These are phyloP conservation scores for Crambe crambe DNA, from an alignment of 37 sponge, comb jelly and placozoan genomes.

Conservation along the genomic window DNA sequence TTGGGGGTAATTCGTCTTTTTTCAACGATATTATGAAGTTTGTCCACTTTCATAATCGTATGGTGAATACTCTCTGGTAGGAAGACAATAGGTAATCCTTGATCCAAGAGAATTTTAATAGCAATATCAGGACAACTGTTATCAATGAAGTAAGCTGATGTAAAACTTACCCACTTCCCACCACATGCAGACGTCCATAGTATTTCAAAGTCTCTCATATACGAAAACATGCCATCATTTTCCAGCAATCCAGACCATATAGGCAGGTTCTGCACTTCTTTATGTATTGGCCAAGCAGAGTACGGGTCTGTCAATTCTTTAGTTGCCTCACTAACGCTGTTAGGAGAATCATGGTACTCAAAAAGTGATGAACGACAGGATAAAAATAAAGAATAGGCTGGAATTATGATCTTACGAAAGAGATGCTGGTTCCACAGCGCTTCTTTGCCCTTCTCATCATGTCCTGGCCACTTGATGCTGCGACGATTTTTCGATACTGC, in stretches of 20 bases:
- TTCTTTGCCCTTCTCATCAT: slow-evolving; percentile 64
- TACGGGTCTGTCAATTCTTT: slow-evolving; percentile 39
- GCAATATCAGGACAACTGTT: slow-evolving; percentile 6
- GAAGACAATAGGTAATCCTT: slow-evolving; percentile 19
- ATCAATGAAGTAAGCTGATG: slow-evolving; percentile 25
- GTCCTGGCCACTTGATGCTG: slow-evolving; percentile 78
- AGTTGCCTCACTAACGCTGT: background rate
- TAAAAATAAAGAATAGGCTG: slow-evolving; percentile 53
- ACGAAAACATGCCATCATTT: slow-evolving; percentile 3
- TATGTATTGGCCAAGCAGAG: slow-evolving; percentile 49
- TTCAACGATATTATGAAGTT: background rate
- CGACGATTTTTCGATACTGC: slow-evolving; percentile 67
- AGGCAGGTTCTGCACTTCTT: slow-evolving; percentile 7
- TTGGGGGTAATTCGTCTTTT: slow-evolving; percentile 20
- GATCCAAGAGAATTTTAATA: slow-evolving; percentile 14
- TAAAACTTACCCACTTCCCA: slow-evolving; percentile 44
- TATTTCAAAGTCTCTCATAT: background rate
- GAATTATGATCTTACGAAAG: slow-evolving; percentile 27
- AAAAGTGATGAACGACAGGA: slow-evolving; percentile 21
- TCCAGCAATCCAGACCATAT: slow-evolving; percentile 51
- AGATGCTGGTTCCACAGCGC: slow-evolving; percentile 75
- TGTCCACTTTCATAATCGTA: background rate
- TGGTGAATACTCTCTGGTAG: slow-evolving; percentile 38
- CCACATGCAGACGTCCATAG: slow-evolving; percentile 54
- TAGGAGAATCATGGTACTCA: slow-evolving; percentile 15